phyloP scores from a whole-genome alignment of 1,140 invertebrate genomes.

The Atta colombica region DNA sequence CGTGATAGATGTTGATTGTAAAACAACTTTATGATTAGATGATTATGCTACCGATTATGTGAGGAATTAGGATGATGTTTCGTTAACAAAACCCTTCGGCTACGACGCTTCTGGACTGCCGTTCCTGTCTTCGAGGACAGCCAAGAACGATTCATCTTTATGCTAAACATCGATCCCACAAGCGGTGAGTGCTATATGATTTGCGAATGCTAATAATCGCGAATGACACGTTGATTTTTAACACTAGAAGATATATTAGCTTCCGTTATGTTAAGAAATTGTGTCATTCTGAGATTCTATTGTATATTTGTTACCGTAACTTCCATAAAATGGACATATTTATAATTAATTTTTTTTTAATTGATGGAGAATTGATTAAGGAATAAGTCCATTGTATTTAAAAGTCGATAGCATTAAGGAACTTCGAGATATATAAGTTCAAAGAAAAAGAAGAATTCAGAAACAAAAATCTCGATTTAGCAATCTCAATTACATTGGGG shows the following conservation, averaged over 20 bases:
- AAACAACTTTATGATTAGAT: conserved; percentile 56
- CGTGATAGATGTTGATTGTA: conserved; percentile 44
- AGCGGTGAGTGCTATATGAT: conserved; percentile 34
- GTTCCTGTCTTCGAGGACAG: conserved; percentile 44
- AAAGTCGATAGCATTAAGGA: too few relatives aligned
- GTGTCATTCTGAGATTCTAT: neutral
- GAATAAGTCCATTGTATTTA: too few relatives aligned
- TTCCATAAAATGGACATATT: too few relatives aligned
- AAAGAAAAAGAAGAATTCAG: too few relatives aligned
- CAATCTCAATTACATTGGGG: too few relatives aligned
- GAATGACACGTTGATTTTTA: conserved; percentile 24
- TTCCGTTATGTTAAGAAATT: neutral
- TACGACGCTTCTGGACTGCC: conserved; percentile 56
- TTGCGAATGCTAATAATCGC: conserved; percentile 37
- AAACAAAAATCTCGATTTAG: too few relatives aligned
- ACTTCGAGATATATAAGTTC: too few relatives aligned
- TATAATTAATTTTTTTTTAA: too few relatives aligned
- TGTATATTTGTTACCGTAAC: too few relatives aligned
- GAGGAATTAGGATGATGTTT: conserved; percentile 49
- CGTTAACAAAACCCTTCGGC: conserved; percentile 54
- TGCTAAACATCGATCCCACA: conserved; percentile 46
- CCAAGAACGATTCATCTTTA: conserved; percentile 21
- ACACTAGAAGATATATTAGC: conserved; percentile 39
- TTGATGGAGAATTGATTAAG: too few relatives aligned
- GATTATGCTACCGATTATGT: conserved; percentile 47